Base-by-base conservation (phyloP, 2,113 vertebrate species). In the Pterocles orientalis region DNA sequence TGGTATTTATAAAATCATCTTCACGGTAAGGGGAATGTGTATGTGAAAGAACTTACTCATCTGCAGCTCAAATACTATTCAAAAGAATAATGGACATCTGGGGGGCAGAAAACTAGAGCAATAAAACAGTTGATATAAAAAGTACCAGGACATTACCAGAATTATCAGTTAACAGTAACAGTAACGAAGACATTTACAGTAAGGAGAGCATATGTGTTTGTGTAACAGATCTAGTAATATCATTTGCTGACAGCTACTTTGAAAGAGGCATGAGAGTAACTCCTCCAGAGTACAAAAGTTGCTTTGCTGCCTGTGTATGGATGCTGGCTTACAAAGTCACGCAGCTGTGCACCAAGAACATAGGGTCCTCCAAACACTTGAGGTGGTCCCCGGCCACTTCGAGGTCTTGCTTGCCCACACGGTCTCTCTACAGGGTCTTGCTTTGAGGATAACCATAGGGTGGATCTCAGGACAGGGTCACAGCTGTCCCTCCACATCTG, bases 251-350 rank as follows among this genome's bases (percentile, higher is more conserved):
- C n/a, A 87, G 41, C 18, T 56, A 43, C 64, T n/a, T 47, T 68
- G 39, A 33, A 93, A 61, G 31, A 84, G 3, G 33, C 13, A 4
- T 8, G 39, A 51, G 3, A 81, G 16, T 39, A 75, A 58, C 15
- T 79, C 18, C 43, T 88, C 16, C 6, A 33, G 43, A 41, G 9
- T 2, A 43, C 14, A 65, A 20, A 83, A 65, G 13, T 26, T 73
- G 47, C 29, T 65, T 61, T 78, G 11, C 25, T 70, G 64, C 25
- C 23, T 57, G 18, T 56, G 18, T 28, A 36, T 18, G 41, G 34
- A 26, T 0, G 0, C 3, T 33, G 12, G 18, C 47, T 92, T 56
- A 65, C 12, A 36, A 62, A 75, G 33, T 39, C 14, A 29, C 1
- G 0, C 20, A 65, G n/a, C 72, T 26, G 23, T 16, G 33, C 28